Percentiles rank a stretch among this genome's conserved stretches.
These are phyloP conservation scores for Seira sanloemensis DNA, from an alignment of 2,888 invertebrate genomes.

Conservation along the genomic window DNA sequence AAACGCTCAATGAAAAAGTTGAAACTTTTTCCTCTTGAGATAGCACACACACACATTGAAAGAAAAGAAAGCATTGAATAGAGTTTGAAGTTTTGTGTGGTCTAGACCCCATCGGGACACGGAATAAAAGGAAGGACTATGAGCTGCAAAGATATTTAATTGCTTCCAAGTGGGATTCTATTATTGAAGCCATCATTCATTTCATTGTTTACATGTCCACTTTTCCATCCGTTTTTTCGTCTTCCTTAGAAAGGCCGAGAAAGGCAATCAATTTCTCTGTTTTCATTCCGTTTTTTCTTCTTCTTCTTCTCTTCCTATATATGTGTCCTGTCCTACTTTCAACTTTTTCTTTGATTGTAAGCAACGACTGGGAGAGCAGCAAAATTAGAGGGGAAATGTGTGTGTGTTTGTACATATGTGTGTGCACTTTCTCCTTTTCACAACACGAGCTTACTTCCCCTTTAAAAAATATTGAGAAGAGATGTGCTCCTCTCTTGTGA, in stretches of 20 bases:
- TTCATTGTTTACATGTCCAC: slow-evolving; percentile 62
- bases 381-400: too few species aligned
- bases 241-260: not conserved
- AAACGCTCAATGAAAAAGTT: not conserved
- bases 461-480: too few species aligned
- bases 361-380: too few species aligned
- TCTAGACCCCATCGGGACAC: not conserved
- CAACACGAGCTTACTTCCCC: not conserved
- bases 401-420: too few species aligned
- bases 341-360: slow-evolving; percentile 9
- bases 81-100: not conserved
- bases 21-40: not conserved
- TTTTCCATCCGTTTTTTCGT: slow-evolving; percentile 19
- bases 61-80: not conserved
- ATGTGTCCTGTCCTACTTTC: slow-evolving; percentile 38
- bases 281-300: not conserved
- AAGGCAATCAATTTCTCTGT: not conserved
- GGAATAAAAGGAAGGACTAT: not conserved
- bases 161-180: slow-evolving; percentile 34
- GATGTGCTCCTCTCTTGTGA: too few species aligned
- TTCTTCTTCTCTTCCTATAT: not conserved
- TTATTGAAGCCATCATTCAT: slow-evolving; percentile 50
- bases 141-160: slow-evolving; percentile 39
- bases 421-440: not conserved
- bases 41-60: not conserved